phyloP scores from a whole-genome alignment of 2,888 invertebrate species.

The Phrixothrix hirtus region DNA sequence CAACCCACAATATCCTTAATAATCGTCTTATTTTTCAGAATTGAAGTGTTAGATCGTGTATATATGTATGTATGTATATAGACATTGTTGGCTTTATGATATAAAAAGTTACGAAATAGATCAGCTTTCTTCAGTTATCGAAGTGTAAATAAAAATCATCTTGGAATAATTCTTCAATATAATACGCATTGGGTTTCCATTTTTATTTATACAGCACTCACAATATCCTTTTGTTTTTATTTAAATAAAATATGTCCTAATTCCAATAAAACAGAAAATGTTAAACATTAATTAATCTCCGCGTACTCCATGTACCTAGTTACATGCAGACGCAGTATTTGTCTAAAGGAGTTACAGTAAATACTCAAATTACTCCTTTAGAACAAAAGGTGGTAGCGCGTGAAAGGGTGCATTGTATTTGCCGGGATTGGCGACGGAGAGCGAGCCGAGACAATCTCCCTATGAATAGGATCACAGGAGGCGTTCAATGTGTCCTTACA shows the following conservation, averaged over 20 bases:
- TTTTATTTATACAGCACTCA: slow-evolving; percentile 5
- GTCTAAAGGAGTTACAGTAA: slow-evolving; percentile 40
- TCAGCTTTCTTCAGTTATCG: slow-evolving; percentile 36
- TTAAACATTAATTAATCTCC: too few species aligned
- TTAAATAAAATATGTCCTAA: slow-evolving; percentile 1
- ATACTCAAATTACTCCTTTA: slow-evolving; percentile 50
- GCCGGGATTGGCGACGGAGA: slow-evolving; percentile 49
- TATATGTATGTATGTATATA: too few species aligned
- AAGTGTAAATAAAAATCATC: slow-evolving; percentile 27
- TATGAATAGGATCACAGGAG: slow-evolving; percentile 57
- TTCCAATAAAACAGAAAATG: too few species aligned
- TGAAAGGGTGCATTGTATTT: slow-evolving; percentile 52
- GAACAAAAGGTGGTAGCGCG: slow-evolving; percentile 55
- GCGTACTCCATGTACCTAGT: too few species aligned
- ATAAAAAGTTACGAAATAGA: slow-evolving; percentile 33
- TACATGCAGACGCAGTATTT: slow-evolving; percentile 15
- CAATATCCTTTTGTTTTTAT: slow-evolving; percentile 2
- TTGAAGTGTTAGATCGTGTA: slow-evolving; percentile 22
- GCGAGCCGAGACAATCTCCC: slow-evolving; percentile 51
- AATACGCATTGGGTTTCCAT: too few species aligned
- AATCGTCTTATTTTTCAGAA: slow-evolving; percentile 30
- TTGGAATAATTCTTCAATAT: slow-evolving; percentile 29
- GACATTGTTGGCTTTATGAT: slow-evolving; percentile 36
- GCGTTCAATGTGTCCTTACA: slow-evolving; percentile 55
- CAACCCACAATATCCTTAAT: slow-evolving; percentile 31